Conservation (phyloP, 2,888 invertebrate species). For the Ochropleura plecta region DNA sequence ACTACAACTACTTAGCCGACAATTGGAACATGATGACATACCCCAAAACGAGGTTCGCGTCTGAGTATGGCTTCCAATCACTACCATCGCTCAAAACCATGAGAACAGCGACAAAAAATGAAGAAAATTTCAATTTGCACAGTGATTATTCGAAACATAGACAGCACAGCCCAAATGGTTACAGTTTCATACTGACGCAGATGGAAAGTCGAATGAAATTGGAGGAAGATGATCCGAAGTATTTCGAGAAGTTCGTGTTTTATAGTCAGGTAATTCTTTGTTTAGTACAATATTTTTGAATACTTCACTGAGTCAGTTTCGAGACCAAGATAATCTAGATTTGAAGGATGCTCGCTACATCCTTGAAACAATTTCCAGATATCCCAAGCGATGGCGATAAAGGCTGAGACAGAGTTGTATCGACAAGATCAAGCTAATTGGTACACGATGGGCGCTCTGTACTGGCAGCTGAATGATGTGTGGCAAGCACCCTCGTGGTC, state of each 20-base stretch:
- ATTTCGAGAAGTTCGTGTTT: constrained; percentile 93
- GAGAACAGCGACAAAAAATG: constrained; percentile 89
- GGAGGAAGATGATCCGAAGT: constrained; percentile 85
- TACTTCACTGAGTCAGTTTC: not conserved
- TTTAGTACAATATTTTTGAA: not conserved
- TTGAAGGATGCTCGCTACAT: not conserved
- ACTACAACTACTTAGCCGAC: constrained; percentile 96
- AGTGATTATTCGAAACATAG: constrained; percentile 93
- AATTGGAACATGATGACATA: constrained; percentile 95
- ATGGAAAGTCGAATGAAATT: constrained; percentile 92
- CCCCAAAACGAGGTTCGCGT: constrained; percentile 96
- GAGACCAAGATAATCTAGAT: not conserved
- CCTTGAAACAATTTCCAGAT: constrained; percentile 89
- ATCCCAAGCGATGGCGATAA: constrained; percentile 96
- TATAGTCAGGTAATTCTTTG: constrained; percentile 94
- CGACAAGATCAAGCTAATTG: constrained; percentile 90
- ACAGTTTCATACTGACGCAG: constrained; percentile 91
- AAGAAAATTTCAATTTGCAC: constrained; percentile 86
- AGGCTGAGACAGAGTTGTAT: constrained; percentile 96
- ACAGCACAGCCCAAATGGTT: constrained; percentile 96
- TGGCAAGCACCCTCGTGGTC: constrained; percentile 99
- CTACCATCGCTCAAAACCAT: constrained; percentile 94
- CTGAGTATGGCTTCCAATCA: constrained; percentile 99
- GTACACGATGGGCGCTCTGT: constrained; percentile 98
- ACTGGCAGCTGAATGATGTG: constrained; percentile 99